A percentile compares a stretch with the other conserved stretches of the same genome.
These are phyloP conservation scores for Bilobella aurantiaca DNA, from an alignment of 1,140 invertebrate genomes.

Conservation along the genomic window DNA sequence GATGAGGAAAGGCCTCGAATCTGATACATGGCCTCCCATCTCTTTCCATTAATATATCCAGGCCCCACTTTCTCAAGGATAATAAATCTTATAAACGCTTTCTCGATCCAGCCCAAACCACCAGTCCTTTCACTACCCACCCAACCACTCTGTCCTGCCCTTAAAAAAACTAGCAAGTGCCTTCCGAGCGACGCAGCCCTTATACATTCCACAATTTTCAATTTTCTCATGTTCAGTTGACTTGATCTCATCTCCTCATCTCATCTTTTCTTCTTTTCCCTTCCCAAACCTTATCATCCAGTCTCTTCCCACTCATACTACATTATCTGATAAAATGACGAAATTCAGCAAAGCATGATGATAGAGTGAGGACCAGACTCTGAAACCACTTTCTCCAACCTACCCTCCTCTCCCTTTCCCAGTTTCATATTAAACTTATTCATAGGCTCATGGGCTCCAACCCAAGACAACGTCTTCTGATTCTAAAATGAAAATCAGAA, in stretches of 20 bases:
- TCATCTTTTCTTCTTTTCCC: conserved; percentile 11
- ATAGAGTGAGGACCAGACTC: neutral
- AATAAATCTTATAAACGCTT: conserved; percentile 5
- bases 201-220: conserved; percentile 26
- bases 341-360: conserved; percentile 6
- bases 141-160: neutral
- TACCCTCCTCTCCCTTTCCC: neutral
- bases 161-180: neutral
- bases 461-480: neutral
- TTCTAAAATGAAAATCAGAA: neutral
- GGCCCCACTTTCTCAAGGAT: neutral
- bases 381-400: neutral
- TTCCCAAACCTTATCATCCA: conserved; percentile 24
- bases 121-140: neutral
- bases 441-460: neutral
- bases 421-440: conserved; percentile 8
- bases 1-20: neutral
- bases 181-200: neutral
- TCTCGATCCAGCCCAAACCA: neutral
- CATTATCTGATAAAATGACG: conserved; percentile 23
- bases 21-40: neutral
- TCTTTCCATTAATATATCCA: conserved; percentile 2
- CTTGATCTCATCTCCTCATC: conserved; percentile 20
- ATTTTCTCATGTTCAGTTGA: conserved; percentile 21
- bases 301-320: too few relatives aligned